These are phyloP conservation scores for Bubo bubo DNA, from an alignment of 2,113 vertebrate species.

Conservation along the genomic window DNA sequence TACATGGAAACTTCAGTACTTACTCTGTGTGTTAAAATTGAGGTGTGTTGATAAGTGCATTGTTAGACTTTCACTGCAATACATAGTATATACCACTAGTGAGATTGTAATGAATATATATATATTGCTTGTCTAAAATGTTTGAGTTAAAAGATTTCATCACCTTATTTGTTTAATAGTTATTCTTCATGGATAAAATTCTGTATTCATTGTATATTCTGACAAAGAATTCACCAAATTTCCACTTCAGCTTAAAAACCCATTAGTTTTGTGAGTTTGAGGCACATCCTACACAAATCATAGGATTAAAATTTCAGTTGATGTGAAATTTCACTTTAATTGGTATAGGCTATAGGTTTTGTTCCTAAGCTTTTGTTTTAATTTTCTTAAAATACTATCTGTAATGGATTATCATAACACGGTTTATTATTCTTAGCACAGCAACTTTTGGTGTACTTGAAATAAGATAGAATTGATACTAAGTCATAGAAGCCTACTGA, in stretches of 20 bases:
- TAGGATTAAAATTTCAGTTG: background rate
- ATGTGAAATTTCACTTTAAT: background rate
- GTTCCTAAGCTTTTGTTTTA: background rate
- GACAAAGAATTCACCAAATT: background rate
- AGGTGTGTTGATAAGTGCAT: background rate
- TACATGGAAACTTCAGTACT: background rate
- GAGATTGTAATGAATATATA: background rate
- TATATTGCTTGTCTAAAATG: background rate
- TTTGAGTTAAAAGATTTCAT: background rate
- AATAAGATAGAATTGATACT: background rate
- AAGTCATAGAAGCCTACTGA: background rate
- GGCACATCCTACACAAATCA: background rate
- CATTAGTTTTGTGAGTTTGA: background rate
- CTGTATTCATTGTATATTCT: background rate
- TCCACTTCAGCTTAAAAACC: background rate
- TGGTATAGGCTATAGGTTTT: background rate
- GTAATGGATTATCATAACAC: background rate
- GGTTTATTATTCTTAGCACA: background rate
- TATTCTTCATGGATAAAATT: background rate
- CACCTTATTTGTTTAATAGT: background rate
- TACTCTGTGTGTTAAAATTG: background rate
- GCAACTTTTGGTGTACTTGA: background rate
- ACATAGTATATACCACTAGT: background rate
- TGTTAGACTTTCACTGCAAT: background rate
- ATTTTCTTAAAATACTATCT: background rate